phyloP scores from a whole-genome alignment of 1,140 invertebrate genomes.

The Habropoda laboriosa region DNA sequence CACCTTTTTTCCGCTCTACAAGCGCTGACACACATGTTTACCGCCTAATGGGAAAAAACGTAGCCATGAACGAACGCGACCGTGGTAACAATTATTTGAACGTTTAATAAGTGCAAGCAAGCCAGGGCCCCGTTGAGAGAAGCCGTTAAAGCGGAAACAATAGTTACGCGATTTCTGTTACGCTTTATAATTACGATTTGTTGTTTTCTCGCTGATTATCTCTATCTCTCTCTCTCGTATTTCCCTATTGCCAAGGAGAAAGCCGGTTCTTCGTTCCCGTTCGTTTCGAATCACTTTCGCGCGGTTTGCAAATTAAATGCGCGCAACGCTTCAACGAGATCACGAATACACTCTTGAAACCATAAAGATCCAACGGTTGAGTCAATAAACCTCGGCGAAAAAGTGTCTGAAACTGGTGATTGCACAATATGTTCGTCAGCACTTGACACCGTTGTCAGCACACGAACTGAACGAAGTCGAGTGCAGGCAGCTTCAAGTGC shows the following conservation, averaged over 20 bases:
- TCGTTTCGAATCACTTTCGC: background rate
- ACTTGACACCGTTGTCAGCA: slow-evolving; percentile 8
- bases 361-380: background rate
- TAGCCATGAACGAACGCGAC: background rate
- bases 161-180: background rate
- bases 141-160: slow-evolving; percentile 7
- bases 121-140: too few species aligned
- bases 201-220: background rate
- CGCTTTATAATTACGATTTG: background rate
- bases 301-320: background rate
- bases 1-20: slow-evolving; percentile 30
- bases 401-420: background rate
- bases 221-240: too few species aligned
- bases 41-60: background rate
- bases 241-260: background rate
- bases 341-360: background rate
- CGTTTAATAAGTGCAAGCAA: background rate
- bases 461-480: background rate
- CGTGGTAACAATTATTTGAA: slow-evolving; percentile 21
- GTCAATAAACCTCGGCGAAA: background rate
- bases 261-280: background rate
- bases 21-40: slow-evolving; percentile 26
- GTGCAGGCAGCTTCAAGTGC: too few species aligned
- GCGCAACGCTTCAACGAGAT: background rate
- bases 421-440: background rate